phyloP scores from a whole-genome alignment of 2,113 vertebrate genomes.

The Ceyx cyanopectus region DNA sequence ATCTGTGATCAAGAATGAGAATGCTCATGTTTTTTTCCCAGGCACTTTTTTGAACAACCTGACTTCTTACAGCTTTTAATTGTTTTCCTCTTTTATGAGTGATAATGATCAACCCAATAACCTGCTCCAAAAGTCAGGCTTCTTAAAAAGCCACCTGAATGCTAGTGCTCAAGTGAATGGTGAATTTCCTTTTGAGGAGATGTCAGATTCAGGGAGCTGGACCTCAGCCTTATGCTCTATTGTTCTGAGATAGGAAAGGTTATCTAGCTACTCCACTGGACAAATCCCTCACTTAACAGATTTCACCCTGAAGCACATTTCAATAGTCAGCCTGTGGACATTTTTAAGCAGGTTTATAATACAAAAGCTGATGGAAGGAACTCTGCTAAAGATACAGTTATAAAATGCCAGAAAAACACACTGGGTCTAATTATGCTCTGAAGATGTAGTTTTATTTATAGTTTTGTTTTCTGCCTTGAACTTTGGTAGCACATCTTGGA shows the following conservation, averaged over 20 bases:
- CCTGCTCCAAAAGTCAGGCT: neutral
- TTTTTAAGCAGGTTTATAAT: neutral
- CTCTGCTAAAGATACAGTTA: neutral
- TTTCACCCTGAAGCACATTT: slow-evolving; percentile 49
- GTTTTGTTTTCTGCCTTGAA: slow-evolving; percentile 69
- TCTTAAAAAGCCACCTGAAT: neutral
- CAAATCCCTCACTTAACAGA: neutral
- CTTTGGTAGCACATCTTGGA: slow-evolving; percentile 69
- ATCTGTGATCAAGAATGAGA: slow-evolving; percentile 8
- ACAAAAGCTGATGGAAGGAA: neutral
- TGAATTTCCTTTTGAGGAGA: slow-evolving; percentile 55
- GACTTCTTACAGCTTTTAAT: slow-evolving; percentile 23
- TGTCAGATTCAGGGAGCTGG: neutral
- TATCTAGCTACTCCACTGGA: slow-evolving; percentile 19
- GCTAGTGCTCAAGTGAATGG: slow-evolving; percentile 35
- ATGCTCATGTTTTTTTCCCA: neutral
- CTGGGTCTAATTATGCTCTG: neutral
- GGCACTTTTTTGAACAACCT: neutral
- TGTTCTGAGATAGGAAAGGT: slow-evolving; percentile 25
- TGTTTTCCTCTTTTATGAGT: neutral
- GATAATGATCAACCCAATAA: neutral
- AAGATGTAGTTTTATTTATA: slow-evolving; percentile 52
- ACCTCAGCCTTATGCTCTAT: neutral
- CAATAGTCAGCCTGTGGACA: neutral
- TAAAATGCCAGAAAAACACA: slow-evolving; percentile 3